phyloP scores from a whole-genome alignment of 2,797 vertebrate species.

The Xenentodon cancila region DNA sequence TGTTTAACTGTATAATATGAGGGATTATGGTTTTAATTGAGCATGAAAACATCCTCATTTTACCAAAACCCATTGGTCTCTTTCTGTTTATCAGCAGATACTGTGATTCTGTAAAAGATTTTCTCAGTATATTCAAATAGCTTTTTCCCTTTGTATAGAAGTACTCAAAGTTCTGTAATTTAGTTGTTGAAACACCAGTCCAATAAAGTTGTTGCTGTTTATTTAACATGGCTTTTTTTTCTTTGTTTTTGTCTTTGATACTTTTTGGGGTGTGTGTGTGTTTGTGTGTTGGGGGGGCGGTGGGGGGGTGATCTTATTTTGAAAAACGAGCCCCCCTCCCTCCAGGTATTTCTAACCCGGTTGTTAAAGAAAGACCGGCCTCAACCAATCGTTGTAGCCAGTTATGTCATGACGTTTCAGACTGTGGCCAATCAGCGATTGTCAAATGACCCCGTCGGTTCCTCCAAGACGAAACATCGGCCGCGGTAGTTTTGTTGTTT shows the following conservation, averaged over 20 bases:
- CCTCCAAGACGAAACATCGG: not conserved
- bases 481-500: rapidly evolving
- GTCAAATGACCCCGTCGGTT: conserved; percentile 11
- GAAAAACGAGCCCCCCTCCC: rapidly evolving
- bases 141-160: conserved; percentile 38
- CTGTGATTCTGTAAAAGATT: conserved; percentile 12
- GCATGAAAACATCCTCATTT: conserved; percentile 5
- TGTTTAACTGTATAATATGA: conserved; percentile 17
- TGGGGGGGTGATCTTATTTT: conserved; percentile 40
- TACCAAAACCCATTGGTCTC: not conserved
- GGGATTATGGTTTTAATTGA: conserved; percentile 11
- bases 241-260: not conserved
- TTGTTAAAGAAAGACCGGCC: conserved; percentile 37
- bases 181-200: conserved; percentile 24
- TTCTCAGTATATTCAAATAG: conserved; percentile 2
- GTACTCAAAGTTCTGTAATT: conserved; percentile 18
- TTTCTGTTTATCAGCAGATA: conserved; percentile 32
- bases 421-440: conserved; percentile 39
- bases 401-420: not conserved
- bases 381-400: not conserved
- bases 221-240: conserved; percentile 13
- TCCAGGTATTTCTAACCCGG: conserved; percentile 64
- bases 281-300: too few species aligned
- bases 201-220: conserved; percentile 60
- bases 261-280: not conserved